A percentile compares a stretch with the other conserved stretches of the same genome.
phyloP scores from a whole-genome alignment of 2,113 vertebrate genomes.

The Menura novaehollandiae region DNA sequence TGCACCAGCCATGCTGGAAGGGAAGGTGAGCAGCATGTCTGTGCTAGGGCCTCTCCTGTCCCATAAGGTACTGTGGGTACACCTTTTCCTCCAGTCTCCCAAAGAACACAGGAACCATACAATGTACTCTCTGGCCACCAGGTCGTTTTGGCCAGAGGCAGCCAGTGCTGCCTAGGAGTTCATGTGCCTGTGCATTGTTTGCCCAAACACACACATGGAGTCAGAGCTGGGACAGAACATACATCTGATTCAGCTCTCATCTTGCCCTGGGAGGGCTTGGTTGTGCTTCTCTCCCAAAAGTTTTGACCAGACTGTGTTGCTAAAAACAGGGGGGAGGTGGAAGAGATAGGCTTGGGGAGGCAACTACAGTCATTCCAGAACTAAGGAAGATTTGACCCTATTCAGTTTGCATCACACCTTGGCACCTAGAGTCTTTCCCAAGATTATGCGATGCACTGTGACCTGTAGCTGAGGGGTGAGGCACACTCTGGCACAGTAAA shows the following conservation, averaged over 20 bases:
- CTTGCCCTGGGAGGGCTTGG: not conserved
- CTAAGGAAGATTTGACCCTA: not conserved
- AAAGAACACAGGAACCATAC: not conserved
- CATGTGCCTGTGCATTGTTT: not conserved
- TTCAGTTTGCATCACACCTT: not conserved
- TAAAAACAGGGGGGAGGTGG: not conserved
- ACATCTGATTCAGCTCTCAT: not conserved
- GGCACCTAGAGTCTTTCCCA: not conserved
- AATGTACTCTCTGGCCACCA: not conserved
- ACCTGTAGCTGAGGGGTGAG: not conserved
- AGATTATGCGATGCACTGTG: not conserved
- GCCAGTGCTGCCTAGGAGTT: not conserved
- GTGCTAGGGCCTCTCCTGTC: not conserved
- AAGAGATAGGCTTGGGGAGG: not conserved
- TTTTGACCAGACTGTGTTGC: not conserved
- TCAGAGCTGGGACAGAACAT: not conserved
- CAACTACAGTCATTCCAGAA: not conserved
- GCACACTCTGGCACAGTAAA: not conserved
- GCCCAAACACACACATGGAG: not conserved
- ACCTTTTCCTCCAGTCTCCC: not conserved
- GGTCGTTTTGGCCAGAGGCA: not conserved
- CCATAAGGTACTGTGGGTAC: rapidly evolving
- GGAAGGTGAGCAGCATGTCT: not conserved
- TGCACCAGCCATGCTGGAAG: not conserved
- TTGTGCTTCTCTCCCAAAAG: not conserved